These are phyloP conservation scores for Calliopsis andreniformis DNA, from an alignment of 1,140 invertebrate genomes.

Conservation along the genomic window DNA sequence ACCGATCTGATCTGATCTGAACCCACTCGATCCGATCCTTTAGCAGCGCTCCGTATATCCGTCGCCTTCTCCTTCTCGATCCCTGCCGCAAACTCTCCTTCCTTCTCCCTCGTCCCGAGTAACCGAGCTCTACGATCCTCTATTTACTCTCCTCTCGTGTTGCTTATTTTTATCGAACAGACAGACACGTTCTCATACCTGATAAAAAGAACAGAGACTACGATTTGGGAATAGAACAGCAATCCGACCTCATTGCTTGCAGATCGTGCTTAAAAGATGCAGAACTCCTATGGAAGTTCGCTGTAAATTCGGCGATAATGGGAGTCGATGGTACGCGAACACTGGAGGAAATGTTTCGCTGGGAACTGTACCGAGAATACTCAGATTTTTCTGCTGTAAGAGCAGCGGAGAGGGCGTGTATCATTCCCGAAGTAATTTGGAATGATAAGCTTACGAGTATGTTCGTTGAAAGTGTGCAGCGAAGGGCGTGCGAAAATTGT, in stretches of 20 bases:
- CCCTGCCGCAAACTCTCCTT: background rate
- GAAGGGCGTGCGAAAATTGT: too few species aligned
- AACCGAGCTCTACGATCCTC: background rate
- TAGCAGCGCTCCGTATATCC: constrained; percentile 36
- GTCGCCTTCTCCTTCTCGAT: constrained; percentile 26
- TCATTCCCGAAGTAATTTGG: too few species aligned
- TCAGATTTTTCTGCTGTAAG: background rate
- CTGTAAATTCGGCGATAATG: constrained; percentile 30
- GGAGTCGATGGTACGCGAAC: background rate
- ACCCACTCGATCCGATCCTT: constrained; percentile 66
- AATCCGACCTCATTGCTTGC: background rate
- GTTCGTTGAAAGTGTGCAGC: too few species aligned
- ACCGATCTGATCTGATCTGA: constrained; percentile 74
- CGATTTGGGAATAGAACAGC: constrained; percentile 37
- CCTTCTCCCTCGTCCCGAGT: background rate
- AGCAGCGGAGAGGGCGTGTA: too few species aligned
- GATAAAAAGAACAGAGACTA: constrained; percentile 15
- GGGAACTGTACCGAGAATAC: too few species aligned
- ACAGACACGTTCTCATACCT: constrained; percentile 19
- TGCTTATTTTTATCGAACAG: constrained; percentile 36
- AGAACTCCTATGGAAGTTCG: constrained; percentile 24
- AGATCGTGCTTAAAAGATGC: constrained; percentile 30
- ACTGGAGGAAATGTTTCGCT: background rate
- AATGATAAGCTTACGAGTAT: too few species aligned
- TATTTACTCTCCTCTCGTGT: constrained; percentile 34